These are phyloP conservation scores for Apaloderma vittatum DNA, from an alignment of 2,113 vertebrate species.

Conservation along the genomic window DNA sequence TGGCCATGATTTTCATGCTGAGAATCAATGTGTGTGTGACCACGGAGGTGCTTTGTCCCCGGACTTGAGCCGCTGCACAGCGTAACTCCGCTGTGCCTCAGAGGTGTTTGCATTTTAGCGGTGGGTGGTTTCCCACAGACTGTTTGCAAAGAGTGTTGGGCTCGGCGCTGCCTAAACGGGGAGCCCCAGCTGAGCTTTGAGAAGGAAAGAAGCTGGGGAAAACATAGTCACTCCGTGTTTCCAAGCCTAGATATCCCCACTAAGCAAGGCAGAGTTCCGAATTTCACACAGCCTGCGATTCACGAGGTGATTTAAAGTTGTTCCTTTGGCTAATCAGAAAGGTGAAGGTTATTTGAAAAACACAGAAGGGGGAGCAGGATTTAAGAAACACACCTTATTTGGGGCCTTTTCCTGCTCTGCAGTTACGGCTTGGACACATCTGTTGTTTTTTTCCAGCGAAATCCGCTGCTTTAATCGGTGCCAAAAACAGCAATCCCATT, in stretches of 20 bases:
- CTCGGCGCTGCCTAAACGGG: background rate
- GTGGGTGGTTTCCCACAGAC: conserved; percentile 32
- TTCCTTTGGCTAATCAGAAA: background rate
- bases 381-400: conserved; percentile 64
- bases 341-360: background rate
- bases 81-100: background rate
- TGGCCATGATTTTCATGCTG: background rate
- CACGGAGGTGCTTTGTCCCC: background rate
- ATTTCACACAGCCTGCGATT: background rate
- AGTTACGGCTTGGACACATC: conserved; percentile 52
- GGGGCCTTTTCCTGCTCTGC: conserved; percentile 52
- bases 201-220: background rate
- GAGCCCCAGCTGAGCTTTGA: background rate
- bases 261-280: background rate
- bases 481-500: conserved; percentile 68
- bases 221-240: background rate
- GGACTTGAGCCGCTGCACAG: background rate
- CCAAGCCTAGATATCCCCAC: background rate
- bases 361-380: background rate
- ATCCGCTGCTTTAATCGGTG: conserved; percentile 55
- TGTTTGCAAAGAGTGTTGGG: background rate
- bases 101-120: conserved; percentile 18
- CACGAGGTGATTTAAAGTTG: too few species aligned
- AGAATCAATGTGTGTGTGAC: background rate
- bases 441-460: conserved; percentile 70